phyloP scores from a whole-genome alignment of 2,797 vertebrate species.

The Myripristis murdjan region DNA sequence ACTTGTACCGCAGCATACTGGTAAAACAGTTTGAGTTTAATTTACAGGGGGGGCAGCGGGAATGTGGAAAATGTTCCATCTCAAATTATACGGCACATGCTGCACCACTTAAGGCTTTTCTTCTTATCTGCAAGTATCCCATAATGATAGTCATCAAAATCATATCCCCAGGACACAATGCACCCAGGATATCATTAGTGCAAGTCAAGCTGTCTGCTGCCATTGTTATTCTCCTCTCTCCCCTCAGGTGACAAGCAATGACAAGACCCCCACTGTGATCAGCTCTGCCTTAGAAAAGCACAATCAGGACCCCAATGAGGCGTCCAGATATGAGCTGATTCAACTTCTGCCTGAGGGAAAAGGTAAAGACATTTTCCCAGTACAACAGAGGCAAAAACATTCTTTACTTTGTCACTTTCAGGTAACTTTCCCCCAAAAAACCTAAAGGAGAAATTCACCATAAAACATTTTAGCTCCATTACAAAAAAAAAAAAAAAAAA shows the following conservation, averaged over 20 bases:
- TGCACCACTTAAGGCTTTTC: slow-evolving; percentile 40
- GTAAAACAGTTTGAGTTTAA: slow-evolving; percentile 69
- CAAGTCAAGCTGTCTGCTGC: slow-evolving; percentile 45
- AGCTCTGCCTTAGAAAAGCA: slow-evolving; percentile 93
- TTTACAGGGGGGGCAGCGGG: not conserved
- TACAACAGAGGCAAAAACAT: not conserved
- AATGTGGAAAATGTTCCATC: slow-evolving; percentile 3
- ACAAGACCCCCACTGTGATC: slow-evolving; percentile 92
- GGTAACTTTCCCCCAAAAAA: not conserved
- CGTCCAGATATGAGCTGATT: slow-evolving; percentile 89
- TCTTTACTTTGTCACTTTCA: not conserved
- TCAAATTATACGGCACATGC: slow-evolving; percentile 35
- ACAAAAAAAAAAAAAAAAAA: no score
- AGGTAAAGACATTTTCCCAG: slow-evolving; percentile 81
- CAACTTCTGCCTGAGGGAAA: slow-evolving; percentile 91
- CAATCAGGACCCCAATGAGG: slow-evolving; percentile 87
- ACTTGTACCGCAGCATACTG: slow-evolving; percentile 94
- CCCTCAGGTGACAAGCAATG: slow-evolving; percentile 92
- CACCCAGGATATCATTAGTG: slow-evolving; percentile 49
- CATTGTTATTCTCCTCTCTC: slow-evolving; percentile 45
- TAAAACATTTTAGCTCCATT: not conserved
- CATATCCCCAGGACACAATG: slow-evolving; percentile 33
- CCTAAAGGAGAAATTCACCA: not conserved
- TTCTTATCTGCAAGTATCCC: slow-evolving; percentile 37
- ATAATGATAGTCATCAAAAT: slow-evolving; percentile 66